Base-by-base conservation (phyloP, 2,888 invertebrate genomes). In the Syrphus vitripennis region DNA sequence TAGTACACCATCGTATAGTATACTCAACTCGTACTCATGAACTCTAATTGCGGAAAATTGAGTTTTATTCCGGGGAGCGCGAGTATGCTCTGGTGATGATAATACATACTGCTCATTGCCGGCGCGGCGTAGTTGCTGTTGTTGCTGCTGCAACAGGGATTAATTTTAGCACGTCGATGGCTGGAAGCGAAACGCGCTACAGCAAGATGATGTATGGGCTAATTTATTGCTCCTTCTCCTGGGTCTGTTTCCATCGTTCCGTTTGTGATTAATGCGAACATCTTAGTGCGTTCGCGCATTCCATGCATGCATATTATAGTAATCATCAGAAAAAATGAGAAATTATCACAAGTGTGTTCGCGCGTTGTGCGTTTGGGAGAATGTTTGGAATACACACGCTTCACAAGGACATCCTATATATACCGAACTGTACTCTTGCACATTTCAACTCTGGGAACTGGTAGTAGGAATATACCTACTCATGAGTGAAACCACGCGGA, bases 191-290 rank as follows among this genome's bases (percentile, higher is more conserved):
- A 84, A 69, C 63, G 84, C 81, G 76, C 69, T 50, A 48, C 59
- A 84, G 37, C 81, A 77, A 71, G 76, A 84, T 84, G 84, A 84
- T 84, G 67, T 81, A 84, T 76, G 80, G 29, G 81, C 80, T 81
- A 84, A 84, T 84, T 84, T 84, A 84, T 84, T 61, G 77, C 72
- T 81, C 76, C 69, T 81, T 55, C 72, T 79, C 45, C 63, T 72
- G 71, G 80, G 76, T 40, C 57, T 48, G 48, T 72, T 34, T 84
- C 72, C 84, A 69, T 84, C 81, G 81, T 75, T 81, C 67, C 34
- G 53, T 69, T 65, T 55, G 59, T 84, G 81, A 81, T 81, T 81
- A 81, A 81, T 84, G 72, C 61, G 29, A 76, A 48, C 81, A 72
- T 84, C 76, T 84, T 77, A 72, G 75, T 76, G 72, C 67, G 71